These are phyloP conservation scores for Teleopsis dalmanni DNA, from an alignment of 1,140 invertebrate species.

Conservation along the genomic window DNA sequence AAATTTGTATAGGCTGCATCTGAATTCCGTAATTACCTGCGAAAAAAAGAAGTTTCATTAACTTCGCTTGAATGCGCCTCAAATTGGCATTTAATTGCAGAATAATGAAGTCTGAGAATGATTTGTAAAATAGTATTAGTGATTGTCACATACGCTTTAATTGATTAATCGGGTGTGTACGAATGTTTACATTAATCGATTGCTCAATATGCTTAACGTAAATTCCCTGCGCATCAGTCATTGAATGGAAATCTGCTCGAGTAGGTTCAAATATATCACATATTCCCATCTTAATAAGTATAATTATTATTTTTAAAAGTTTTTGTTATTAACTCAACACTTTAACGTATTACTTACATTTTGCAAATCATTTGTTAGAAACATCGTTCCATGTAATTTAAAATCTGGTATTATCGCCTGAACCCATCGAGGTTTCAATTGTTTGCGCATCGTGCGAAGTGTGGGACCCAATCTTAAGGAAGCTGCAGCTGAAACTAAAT, in stretches of 20 bases:
- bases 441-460: constrained; percentile 57
- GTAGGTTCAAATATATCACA: constrained; percentile 68
- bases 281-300: constrained; percentile 65
- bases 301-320: not conserved
- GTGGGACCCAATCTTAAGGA: constrained; percentile 46
- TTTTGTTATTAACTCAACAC: too few species aligned
- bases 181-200: constrained; percentile 69
- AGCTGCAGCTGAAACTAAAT: constrained; percentile 33
- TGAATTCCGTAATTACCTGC: constrained; percentile 37
- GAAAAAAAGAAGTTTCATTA: not conserved
- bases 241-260: constrained; percentile 63
- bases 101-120: too few species aligned
- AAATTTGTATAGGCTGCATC: constrained; percentile 57
- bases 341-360: constrained; percentile 58
- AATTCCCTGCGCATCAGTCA: constrained; percentile 63
- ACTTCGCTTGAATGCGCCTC: not conserved
- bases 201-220: constrained; percentile 76
- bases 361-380: constrained; percentile 66
- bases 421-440: constrained; percentile 59
- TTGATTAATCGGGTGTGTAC: constrained; percentile 53
- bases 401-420: constrained; percentile 69
- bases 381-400: constrained; percentile 66
- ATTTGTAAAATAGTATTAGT: not conserved
- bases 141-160: constrained; percentile 49
- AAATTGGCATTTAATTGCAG: not conserved